A percentile compares a stretch with the other conserved stretches of the same genome.
These are phyloP conservation scores for Mythimna loreyi DNA, from an alignment of 2,888 invertebrate species.

Conservation along the genomic window DNA sequence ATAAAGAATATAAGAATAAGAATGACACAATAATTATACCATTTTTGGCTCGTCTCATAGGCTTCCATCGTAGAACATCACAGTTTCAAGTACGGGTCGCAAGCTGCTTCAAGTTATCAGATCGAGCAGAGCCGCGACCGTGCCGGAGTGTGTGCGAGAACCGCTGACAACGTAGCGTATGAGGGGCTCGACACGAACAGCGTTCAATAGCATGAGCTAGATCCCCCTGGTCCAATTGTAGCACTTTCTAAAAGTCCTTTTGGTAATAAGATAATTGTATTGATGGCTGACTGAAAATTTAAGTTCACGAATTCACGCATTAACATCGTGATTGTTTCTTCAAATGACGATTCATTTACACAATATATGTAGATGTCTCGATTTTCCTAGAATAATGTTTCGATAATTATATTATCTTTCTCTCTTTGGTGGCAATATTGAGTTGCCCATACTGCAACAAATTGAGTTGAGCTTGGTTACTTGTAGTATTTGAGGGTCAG, in stretches of 20 bases:
- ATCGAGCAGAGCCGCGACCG: constrained; percentile 1
- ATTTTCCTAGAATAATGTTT: background rate
- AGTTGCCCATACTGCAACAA: too few relatives aligned
- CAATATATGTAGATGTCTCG: background rate
- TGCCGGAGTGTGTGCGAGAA: constrained; percentile 20
- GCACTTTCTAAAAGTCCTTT: background rate
- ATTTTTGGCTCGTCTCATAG: background rate
- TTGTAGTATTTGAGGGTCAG: background rate
- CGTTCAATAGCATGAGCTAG: background rate
- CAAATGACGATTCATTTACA: background rate
- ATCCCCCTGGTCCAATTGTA: background rate
- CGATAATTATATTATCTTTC: background rate
- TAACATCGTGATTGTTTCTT: constrained; percentile 2
- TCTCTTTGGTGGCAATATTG: background rate
- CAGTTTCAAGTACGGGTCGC: background rate
- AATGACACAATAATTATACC: too few relatives aligned
- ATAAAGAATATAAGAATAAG: too few relatives aligned
- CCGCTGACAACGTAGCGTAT: constrained; percentile 20
- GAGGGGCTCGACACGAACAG: constrained; percentile 6
- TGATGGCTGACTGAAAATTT: background rate
- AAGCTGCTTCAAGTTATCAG: constrained; percentile 12
- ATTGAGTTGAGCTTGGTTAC: background rate
- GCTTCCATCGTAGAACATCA: background rate
- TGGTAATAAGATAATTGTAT: background rate
- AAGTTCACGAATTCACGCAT: background rate